Evolutionary conservation across 2,113 vertebrate genomes (phyloP), one percentile per base, ranked within the genome.

Genomic region (Hypanus sabinus): DNA sequence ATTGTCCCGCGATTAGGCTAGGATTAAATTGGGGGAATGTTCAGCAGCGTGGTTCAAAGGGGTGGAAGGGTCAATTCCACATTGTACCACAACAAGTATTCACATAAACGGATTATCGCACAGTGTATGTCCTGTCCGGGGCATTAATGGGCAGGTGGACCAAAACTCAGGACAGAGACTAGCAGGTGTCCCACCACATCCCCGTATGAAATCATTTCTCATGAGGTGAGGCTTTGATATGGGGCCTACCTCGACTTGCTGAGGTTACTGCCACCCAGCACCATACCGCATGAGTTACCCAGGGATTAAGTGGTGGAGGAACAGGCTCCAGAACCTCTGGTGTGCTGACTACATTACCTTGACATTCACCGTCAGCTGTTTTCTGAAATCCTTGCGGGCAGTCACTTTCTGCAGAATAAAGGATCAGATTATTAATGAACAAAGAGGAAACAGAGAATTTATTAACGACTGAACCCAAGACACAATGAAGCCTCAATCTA

Each of bases 331-430:
- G 80, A 55, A 81, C 55, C 55, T 55, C 16, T 20, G 1, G 36
- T 81, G 33, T 20, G 36, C 36, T 6, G 85, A 14, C 27, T 62
- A 3, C 60, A 30, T 88, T 88, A 88, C 85, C 85, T 88, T 65
- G 85, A 65, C 85, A 88, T 18, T 65, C 57, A 2, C 85, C 85
- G 12, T 88, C 85, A n/a, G 14, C 83, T 3, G 12, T n/a, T 65
- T 65, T 62, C 30, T 62, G 57, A 18, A 88, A 88, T 88, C 85
- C 85, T n/a, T 33, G 57, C 0, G 57, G 85, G 4, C 85, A 88
- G 57, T 88, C 85, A 65, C 65, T 88, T 88, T n/a, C 85, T 88
- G 85, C 62, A 60, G 57, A 65, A 88, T 6, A 65, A 62, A 88
- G 18, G 30, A 88, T 16, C 30, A 33, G 46, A 65, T 1, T 55